Evolutionary conservation across 2,113 vertebrate species (phyloP).

Genomic region (Dicrurus megarhynchus): DNA sequence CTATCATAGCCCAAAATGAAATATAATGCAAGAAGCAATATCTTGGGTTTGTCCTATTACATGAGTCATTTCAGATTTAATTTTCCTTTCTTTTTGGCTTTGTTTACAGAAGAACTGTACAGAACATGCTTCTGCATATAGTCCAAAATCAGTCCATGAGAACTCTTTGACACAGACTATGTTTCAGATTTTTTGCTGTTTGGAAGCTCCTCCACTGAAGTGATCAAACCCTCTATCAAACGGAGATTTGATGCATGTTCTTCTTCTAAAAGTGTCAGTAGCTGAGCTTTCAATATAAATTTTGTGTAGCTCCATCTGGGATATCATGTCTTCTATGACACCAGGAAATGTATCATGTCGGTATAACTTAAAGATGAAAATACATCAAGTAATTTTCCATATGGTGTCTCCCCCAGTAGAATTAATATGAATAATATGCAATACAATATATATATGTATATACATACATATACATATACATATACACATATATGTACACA

Average conservation of each 20-base stretch:
- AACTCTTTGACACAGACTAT: background rate
- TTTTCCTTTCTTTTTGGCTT: constrained; percentile 23
- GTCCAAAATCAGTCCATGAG: background rate
- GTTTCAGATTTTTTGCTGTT: background rate
- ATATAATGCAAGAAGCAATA: constrained; percentile 25
- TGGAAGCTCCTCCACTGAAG: background rate
- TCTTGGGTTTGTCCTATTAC: constrained; percentile 39
- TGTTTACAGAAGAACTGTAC: background rate
- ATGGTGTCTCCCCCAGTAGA: background rate
- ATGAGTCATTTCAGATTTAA: constrained; percentile 31
- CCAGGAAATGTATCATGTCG: background rate
- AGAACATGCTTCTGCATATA: background rate
- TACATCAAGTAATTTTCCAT: background rate
- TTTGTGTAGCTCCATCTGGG: background rate
- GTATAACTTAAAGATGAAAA: background rate
- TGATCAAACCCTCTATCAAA: background rate
- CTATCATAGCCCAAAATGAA: constrained; percentile 46
- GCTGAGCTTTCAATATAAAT: background rate
- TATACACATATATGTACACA: background rate
- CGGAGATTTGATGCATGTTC: background rate
- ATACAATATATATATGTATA: background rate
- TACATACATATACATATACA: background rate
- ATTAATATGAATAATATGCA: background rate
- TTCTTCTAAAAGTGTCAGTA: background rate
- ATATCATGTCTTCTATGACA: background rate